Evolutionary conservation across 1,140 invertebrate species (phyloP).

Genomic region (Pseudomyrmex cubaensis): DNA sequence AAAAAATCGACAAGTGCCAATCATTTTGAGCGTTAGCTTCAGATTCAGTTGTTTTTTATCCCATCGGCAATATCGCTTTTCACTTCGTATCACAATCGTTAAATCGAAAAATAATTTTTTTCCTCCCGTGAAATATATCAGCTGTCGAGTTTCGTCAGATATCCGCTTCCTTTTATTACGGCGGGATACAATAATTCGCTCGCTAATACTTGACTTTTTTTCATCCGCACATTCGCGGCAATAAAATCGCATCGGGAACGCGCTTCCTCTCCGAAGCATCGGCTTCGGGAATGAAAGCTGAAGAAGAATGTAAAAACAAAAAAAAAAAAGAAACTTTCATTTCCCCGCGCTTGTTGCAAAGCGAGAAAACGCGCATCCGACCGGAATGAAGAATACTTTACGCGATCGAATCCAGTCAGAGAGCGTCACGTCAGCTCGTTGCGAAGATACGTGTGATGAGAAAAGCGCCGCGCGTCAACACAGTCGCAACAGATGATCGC

Average conservation of each 20-base stretch:
- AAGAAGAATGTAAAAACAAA: neutral
- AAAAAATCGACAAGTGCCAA: too few relatives aligned
- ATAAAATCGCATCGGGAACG: constrained; percentile 20
- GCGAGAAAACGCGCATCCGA: neutral
- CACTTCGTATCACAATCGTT: too few relatives aligned
- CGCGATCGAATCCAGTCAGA: neutral
- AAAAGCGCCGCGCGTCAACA: too few relatives aligned
- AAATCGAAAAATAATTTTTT: too few relatives aligned
- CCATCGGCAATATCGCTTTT: too few relatives aligned
- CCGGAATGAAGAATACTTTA: neutral
- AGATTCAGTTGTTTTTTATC: too few relatives aligned
- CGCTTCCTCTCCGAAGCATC: neutral
- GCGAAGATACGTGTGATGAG: too few relatives aligned
- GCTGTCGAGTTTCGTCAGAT: too few relatives aligned
- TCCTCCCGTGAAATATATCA: too few relatives aligned
- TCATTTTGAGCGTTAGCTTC: too few relatives aligned
- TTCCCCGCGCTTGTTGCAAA: neutral
- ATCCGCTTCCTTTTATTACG: too few relatives aligned
- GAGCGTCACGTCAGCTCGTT: neutral
- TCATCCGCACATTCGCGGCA: neutral
- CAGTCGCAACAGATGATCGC: too few relatives aligned
- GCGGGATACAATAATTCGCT: neutral
- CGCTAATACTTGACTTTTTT: neutral
- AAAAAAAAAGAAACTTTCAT: constrained; percentile 23
- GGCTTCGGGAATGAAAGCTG: neutral